Evolutionary conservation across 2,797 vertebrate species (phyloP), one percentile per base, ranked within the genome.

Genomic region (Emys orbicularis): DNA sequence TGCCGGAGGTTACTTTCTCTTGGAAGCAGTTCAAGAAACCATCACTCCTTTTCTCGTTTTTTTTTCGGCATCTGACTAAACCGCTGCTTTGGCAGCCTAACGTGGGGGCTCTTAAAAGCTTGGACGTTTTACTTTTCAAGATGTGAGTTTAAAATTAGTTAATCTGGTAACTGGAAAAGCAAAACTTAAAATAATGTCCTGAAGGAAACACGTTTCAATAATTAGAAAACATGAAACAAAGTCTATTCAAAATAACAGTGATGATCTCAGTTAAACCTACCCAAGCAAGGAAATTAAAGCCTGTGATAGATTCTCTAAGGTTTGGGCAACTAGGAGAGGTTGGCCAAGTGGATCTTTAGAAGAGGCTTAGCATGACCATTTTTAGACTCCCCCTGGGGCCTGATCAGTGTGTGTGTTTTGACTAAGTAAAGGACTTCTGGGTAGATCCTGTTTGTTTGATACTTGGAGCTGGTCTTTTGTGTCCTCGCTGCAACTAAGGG

Each of bases 21-120:
- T 98, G 98, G 97, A 97, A 96, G 91, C 92, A 59, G 93, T 96
- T 98, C 97, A 98, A 95, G 97, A 96, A 98, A 90, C 85, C 90
- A 94, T 97, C 41, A 11, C 93, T 97, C 86, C 5, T 84, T 95
- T 95, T 96, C 93, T 97, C 90, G 68, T 83, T 80, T 27, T 1
- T 96, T 52, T 54, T 54, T 97, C 86, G 84, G 95, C 96, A 94
- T 96, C 95, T 92, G 91, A 94, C 91, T 97, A 95, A 94, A 96
- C 97, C 96, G 95, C 92, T 95, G 95, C 94, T 94, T 94, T 94
- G 94, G 96, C 96, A 97, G 88, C 92, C 74, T 88, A 85, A 94
- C 95, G 89, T 93, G 92, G 83, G 79, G 2, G 41, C 81, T 92
- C 72, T 94, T 95, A 76, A 44, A 88, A 94, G 81, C 89, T 53